Base-by-base conservation (phyloP, 2,888 invertebrate genomes). In the Pachycephus smyrnensis region DNA sequence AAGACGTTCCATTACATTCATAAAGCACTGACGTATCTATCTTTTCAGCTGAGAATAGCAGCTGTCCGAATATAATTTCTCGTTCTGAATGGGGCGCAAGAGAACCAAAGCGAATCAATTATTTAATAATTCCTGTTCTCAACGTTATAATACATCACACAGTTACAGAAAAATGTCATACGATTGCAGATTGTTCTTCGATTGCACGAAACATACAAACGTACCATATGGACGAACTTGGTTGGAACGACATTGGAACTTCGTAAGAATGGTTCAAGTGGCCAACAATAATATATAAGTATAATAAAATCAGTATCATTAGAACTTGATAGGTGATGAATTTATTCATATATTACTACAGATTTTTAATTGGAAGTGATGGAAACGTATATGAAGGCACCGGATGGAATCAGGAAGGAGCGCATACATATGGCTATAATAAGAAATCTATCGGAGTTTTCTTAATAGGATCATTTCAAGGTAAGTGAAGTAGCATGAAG, bases 381-480 rank as follows among this genome's bases (percentile, higher is more conserved):
- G 95, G 94, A 9, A 92, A 93, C 55, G 92, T 95, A 12, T 95
- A 95, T 84, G 95, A 95, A 89, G 95, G 95, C 1, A 89, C 92
- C 1, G 95, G 95, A 1, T 95, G 95, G 95, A 92, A 93, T 9
- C 92, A 92, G 69, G 91, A 92, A 12, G 95, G 95, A 0, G 93
- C 94, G 0, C 95, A 95, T 83, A 94, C 94, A 0, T 92, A 91
- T 15, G 92, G 92, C 11, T 95, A 93, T 83, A 95, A 95, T 86
- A 90, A 88, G 37, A 93, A 92, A 84, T 94, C 95, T 33, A 92
- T 95, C n/a, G 94, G 94, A 15, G 93, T 95, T 80, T 93, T 93
- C 35, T 94, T 95, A 80, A 93, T 95, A 77, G 95, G 95, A 74
- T 86, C 84, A 77, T 89, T 81, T 77, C 81, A 88, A 80, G 76